Base-by-base conservation (phyloP, 2,888 invertebrate species). In the Agrotis exclamationis region DNA sequence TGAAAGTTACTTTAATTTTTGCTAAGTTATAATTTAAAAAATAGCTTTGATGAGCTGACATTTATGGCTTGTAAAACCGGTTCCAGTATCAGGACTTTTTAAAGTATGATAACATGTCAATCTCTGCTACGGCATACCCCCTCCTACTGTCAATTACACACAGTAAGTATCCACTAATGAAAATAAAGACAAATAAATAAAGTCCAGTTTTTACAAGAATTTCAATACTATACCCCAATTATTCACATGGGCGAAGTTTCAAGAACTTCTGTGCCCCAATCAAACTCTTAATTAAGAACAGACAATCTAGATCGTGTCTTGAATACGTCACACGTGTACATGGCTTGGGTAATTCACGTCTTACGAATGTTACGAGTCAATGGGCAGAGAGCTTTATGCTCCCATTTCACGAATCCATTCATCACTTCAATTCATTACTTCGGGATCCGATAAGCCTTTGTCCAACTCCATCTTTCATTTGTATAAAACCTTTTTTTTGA, bases 401-500 rank as follows among this genome's bases (percentile, higher is more conserved):
- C 33, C 54, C 53, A 58, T 71, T 68, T 44, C 45, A 51, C 63
- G 58, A 44, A 3, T 24, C 69, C n/a, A 58, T 72, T 80, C 68
- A 79, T 72, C 76, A 56, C 50, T 50, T 59, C 60, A 75, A 63
- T 67, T 59, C 50, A 75, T 54, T 75, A 47, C 71, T 58, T 53
- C 39, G 53, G 53, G n/a, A 28, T 18, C 67, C 47, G 65, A 73
- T 76, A 82, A 59, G 47, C 28, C 50, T 70, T 78, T 74, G 63
- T 70, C 18, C 45, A 33, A 51, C 22, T 56, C 45, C n/a, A 69
- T 62, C 60, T 74, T 72, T 63, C 48, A 73, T 80, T 81, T 63
- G 56, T 53, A 47, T 3, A 65, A 73, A 76, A 39, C 66, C 53
- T 70, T 76, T 80, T 76, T 71, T 72, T 53, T n/a, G n/a, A 63